Percentiles rank a stretch among this genome's conserved stretches.
Evolutionary conservation across 2,797 vertebrate genomes (phyloP).

Genomic region (Iguana delicatissima): DNA sequence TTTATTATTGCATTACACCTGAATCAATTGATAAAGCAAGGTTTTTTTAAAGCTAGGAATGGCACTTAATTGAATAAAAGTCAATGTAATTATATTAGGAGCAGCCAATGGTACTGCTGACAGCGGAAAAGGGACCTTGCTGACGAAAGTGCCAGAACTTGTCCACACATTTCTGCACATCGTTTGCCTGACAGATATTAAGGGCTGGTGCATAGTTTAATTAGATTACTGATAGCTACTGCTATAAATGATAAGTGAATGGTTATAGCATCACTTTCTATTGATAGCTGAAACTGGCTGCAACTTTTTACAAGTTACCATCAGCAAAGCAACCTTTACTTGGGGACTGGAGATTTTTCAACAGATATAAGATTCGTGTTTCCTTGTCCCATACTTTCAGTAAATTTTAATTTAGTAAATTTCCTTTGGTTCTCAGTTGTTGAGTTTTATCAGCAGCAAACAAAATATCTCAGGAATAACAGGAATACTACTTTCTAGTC

Average conservation of each 20-base stretch:
- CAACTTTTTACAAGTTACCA: constrained; percentile 72
- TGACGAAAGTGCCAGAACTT: constrained; percentile 85
- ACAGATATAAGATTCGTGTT: constrained; percentile 67
- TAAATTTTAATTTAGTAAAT: constrained; percentile 56
- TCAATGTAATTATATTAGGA: constrained; percentile 96
- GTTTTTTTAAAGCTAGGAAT: constrained; percentile 87
- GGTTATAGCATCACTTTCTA: constrained; percentile 77
- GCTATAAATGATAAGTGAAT: constrained; percentile 82
- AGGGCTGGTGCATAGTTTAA: constrained; percentile 81
- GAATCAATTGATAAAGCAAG: constrained; percentile 99
- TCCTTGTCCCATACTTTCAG: constrained; percentile 63
- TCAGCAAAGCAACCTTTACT: constrained; percentile 67
- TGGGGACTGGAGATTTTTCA: constrained; percentile 42
- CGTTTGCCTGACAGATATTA: constrained; percentile 84
- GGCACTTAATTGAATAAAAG: constrained; percentile 99
- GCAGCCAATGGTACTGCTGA: constrained; percentile 93
- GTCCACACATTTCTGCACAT: constrained; percentile 84
- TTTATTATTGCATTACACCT: constrained; percentile 99
- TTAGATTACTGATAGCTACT: constrained; percentile 81
- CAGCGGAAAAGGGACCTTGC: constrained; percentile 90
- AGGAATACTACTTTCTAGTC: not conserved
- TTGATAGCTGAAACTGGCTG: constrained; percentile 68
- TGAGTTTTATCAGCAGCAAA: constrained; percentile 64
- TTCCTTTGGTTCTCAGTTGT: constrained; percentile 38
- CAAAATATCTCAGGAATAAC: constrained; percentile 21